A percentile compares a stretch with the other conserved stretches of the same genome.
These are phyloP conservation scores for Merluccius polli DNA, from an alignment of 2,797 vertebrate species.

Conservation along the genomic window DNA sequence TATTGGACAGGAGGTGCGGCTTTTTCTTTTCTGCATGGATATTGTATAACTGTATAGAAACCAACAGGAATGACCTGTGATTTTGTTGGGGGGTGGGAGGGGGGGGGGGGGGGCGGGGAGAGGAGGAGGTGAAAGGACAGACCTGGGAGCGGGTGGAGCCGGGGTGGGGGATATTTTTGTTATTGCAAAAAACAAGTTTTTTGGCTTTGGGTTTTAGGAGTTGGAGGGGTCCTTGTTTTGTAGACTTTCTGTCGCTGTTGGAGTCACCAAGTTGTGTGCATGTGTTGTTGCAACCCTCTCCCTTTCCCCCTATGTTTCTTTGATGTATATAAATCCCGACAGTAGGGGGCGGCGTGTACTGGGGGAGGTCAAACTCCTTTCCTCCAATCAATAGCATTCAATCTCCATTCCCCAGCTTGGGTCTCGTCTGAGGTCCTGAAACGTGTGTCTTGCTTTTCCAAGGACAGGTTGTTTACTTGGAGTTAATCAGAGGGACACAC, in stretches of 20 bases:
- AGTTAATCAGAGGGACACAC: slow-evolving; percentile 76
- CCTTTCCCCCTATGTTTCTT: slow-evolving; percentile 67
- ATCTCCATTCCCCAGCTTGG: slow-evolving; percentile 71
- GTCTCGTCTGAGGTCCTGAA: slow-evolving; percentile 61
- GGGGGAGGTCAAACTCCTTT: slow-evolving; percentile 68
- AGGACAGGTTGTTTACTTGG: slow-evolving; percentile 73
- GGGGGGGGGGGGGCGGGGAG: no score
- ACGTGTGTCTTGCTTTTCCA: slow-evolving; percentile 74
- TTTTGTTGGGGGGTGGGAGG: slow-evolving; percentile 62
- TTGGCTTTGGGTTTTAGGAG: slow-evolving; percentile 59
- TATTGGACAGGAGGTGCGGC: slow-evolving; percentile 67
- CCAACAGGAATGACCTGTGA: slow-evolving; percentile 83
- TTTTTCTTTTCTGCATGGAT: slow-evolving; percentile 90
- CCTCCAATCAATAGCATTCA: slow-evolving; percentile 71
- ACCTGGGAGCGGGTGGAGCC: slow-evolving; percentile 26
- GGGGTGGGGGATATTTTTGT: slow-evolving; percentile 62
- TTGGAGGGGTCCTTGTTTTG: slow-evolving; percentile 75
- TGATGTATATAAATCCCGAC: slow-evolving; percentile 76
- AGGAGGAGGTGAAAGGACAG: slow-evolving; percentile 42
- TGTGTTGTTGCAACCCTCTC: slow-evolving; percentile 55
- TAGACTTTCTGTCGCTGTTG: slow-evolving; percentile 73
- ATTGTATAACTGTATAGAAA: slow-evolving; percentile 91
- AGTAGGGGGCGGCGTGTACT: slow-evolving; percentile 73
- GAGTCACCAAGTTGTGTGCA: slow-evolving; percentile 73
- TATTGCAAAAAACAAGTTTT: slow-evolving; percentile 51